Conservation (phyloP, 2,797 vertebrate genomes). For the Mareca penelope region DNA sequence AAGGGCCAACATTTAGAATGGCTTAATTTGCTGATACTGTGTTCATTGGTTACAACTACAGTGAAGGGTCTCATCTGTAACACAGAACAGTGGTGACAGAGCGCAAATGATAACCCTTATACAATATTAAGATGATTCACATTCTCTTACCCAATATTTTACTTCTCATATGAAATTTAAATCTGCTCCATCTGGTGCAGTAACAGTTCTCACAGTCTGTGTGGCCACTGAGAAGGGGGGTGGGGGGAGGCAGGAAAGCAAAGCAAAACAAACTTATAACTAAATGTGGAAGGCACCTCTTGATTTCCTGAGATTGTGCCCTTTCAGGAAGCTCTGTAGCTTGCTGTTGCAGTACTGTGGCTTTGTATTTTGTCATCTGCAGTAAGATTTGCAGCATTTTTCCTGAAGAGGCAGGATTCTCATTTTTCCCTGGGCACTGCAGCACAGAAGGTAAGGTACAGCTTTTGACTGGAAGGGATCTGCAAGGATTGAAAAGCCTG, state of each 20-base stretch:
- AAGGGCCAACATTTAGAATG: background rate
- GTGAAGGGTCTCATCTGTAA: background rate
- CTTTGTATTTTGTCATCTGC: background rate
- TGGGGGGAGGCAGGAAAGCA: background rate
- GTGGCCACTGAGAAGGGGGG: background rate
- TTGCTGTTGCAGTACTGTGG: background rate
- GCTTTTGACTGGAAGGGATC: background rate
- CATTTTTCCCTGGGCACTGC: background rate
- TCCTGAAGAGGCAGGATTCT: background rate
- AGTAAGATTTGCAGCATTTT: background rate
- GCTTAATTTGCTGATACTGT: background rate
- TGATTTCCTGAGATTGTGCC: background rate
- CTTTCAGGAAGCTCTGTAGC: background rate
- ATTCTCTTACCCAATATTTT: background rate
- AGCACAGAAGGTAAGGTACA: background rate
- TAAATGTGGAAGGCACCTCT: background rate
- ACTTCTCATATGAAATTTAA: background rate
- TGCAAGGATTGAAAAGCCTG: background rate
- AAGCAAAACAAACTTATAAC: background rate
- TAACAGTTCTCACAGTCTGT: background rate
- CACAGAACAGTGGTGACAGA: background rate
- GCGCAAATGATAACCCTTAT: background rate
- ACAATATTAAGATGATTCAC: background rate
- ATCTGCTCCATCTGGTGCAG: constrained; percentile 23
- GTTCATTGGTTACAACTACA: background rate